phyloP scores from a whole-genome alignment of 2,113 vertebrate species.

The Melanotaenia duboulayi region DNA sequence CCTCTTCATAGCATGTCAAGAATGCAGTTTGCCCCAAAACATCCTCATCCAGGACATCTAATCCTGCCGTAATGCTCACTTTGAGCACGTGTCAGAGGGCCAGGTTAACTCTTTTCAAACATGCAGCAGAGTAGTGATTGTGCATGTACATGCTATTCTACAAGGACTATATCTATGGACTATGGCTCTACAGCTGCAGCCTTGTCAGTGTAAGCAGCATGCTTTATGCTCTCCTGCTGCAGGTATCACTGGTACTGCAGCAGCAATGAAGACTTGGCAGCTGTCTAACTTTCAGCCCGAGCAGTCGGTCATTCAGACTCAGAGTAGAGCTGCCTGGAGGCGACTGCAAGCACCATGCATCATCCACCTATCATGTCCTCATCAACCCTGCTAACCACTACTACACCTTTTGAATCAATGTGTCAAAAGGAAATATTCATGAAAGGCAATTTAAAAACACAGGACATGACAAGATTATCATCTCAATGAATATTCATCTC shows the following conservation, averaged over 20 bases:
- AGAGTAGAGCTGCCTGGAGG: conserved; percentile 48
- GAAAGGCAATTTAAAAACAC: conserved; percentile 67
- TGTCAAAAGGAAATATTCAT: conserved; percentile 51
- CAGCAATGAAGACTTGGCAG: conserved; percentile 50
- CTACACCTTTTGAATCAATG: conserved; percentile 17
- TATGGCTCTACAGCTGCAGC: conserved; percentile 11
- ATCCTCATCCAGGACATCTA: conserved; percentile 35
- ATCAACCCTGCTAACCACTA: conserved; percentile 35
- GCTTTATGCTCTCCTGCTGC: conserved; percentile 35
- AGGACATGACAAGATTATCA: conserved; percentile 58
- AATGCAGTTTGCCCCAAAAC: conserved; percentile 19
- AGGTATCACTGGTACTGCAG: conserved; percentile 38
- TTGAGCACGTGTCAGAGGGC: conserved; percentile 40
- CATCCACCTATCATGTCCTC: conserved; percentile 40
- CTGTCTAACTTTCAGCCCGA: conserved; percentile 47
- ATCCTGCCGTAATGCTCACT: conserved; percentile 59
- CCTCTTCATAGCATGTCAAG: conserved; percentile 26
- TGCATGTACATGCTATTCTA: background rate
- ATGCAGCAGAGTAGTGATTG: background rate
- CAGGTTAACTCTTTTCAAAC: conserved; percentile 32
- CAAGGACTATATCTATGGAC: background rate
- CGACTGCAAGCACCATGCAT: conserved; percentile 38
- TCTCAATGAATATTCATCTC: conserved; percentile 61
- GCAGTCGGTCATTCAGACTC: conserved; percentile 60
- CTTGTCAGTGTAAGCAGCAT: conserved; percentile 23